Evolutionary conservation across 1,140 invertebrate genomes (phyloP).

Genomic region (Probaryconus sp.): DNA sequence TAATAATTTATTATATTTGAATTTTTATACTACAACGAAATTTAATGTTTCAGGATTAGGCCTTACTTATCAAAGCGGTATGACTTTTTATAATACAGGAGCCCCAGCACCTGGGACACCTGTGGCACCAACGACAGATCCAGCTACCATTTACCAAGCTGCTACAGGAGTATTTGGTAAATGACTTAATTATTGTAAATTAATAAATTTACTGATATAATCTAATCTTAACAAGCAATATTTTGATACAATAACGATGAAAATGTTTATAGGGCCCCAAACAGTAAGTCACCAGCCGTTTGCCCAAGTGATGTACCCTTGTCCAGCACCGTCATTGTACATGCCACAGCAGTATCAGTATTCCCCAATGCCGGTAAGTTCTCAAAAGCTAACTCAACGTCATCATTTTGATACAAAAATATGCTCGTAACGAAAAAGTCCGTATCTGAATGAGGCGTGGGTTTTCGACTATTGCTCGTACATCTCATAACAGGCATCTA

Average conservation of each 20-base stretch:
- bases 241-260: not conserved
- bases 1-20: not conserved
- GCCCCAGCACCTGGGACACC: conserved; percentile 72
- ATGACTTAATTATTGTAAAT: not conserved
- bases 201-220: not conserved
- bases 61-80: conserved; percentile 80
- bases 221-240: not conserved
- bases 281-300: conserved; percentile 74
- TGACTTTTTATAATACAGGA: conserved; percentile 79
- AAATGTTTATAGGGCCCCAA: conserved; percentile 70
- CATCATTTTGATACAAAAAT: not conserved
- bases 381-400: conserved; percentile 2
- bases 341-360: conserved; percentile 77
- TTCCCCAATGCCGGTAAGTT: conserved; percentile 76
- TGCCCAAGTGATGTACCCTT: conserved; percentile 75
- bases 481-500: conserved; percentile 1
- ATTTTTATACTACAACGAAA: too few relatives aligned
- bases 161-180: conserved; percentile 76
- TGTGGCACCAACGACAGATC: conserved; percentile 73
- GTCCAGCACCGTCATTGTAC: conserved; percentile 75
- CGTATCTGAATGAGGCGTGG: conserved; percentile 13
- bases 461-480: conserved; percentile 1
- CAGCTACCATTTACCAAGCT: conserved; percentile 74
- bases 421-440: conserved; percentile 2
- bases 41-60: conserved; percentile 75